These are phyloP conservation scores for Xanthia togata DNA, from an alignment of 2,888 invertebrate species.

Conservation along the genomic window DNA sequence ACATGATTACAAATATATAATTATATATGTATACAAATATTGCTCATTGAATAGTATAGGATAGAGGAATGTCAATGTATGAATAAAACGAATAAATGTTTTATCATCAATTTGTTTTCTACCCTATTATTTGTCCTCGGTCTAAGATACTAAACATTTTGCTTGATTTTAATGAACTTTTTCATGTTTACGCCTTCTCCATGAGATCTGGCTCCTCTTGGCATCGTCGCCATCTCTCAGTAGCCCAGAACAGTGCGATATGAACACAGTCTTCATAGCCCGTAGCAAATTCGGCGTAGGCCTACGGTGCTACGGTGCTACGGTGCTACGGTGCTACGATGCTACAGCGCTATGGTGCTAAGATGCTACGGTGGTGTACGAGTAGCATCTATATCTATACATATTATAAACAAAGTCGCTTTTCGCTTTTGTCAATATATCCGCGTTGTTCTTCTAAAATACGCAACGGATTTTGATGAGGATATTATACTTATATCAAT, in stretches of 20 bases:
- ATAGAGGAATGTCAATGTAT: not conserved
- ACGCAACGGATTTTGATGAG: no score
- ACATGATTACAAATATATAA: no score
- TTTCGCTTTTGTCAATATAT: no score
- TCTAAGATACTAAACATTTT: no score
- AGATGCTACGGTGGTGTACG: not conserved
- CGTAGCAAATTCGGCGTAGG: not conserved
- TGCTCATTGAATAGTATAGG: no score
- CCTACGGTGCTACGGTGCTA: constrained; percentile 16
- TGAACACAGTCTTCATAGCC: not conserved
- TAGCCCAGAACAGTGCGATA: not conserved
- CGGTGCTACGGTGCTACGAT: not conserved
- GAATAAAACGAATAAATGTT: not conserved
- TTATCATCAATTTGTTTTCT: not conserved
- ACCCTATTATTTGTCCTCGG: not conserved
- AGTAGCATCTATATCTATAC: not conserved
- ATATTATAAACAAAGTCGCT: no score
- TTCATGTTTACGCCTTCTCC: not conserved
- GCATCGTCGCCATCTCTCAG: not conserved
- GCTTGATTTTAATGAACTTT: not conserved
- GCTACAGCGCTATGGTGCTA: not conserved
- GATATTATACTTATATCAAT: no score
- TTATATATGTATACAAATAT: no score
- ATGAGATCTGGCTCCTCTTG: not conserved
- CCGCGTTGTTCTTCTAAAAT: no score